phyloP scores from a whole-genome alignment of 2,113 vertebrate genomes.

The Boulengeromyrus knoepffleri region DNA sequence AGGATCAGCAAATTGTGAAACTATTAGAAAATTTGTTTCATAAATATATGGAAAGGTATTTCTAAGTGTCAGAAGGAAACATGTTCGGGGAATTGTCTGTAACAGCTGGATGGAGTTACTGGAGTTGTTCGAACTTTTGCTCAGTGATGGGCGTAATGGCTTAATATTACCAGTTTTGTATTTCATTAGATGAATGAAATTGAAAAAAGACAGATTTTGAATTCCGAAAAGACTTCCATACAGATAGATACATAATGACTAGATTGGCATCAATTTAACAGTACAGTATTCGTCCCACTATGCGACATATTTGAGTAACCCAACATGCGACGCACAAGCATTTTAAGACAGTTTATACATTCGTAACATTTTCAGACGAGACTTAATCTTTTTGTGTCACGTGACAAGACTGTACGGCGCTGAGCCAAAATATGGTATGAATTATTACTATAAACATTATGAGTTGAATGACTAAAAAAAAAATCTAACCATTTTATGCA shows the following conservation, averaged over 20 bases:
- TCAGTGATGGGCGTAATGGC: not conserved
- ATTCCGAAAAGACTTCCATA: not conserved
- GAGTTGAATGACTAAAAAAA: not conserved
- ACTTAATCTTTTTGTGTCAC: not conserved
- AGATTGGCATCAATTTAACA: not conserved
- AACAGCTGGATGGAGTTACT: not conserved
- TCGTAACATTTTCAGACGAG: not conserved
- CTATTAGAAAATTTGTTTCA: not conserved
- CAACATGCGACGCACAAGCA: not conserved
- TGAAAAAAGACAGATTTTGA: not conserved
- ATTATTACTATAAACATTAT: not conserved
- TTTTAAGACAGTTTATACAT: not conserved
- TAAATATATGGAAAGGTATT: not conserved
- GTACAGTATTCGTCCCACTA: not conserved
- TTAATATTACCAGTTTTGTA: not conserved
- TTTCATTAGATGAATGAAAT: not conserved
- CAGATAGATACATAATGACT: not conserved
- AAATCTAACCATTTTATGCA: not conserved
- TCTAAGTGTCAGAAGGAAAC: not conserved
- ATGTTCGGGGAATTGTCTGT: not conserved
- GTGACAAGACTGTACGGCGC: not conserved
- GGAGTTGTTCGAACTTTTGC: not conserved
- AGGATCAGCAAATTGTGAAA: not conserved
- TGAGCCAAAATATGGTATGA: not conserved
- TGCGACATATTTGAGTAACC: not conserved